These are phyloP conservation scores for Colius striatus DNA, from an alignment of 2,113 vertebrate species.

Conservation along the genomic window DNA sequence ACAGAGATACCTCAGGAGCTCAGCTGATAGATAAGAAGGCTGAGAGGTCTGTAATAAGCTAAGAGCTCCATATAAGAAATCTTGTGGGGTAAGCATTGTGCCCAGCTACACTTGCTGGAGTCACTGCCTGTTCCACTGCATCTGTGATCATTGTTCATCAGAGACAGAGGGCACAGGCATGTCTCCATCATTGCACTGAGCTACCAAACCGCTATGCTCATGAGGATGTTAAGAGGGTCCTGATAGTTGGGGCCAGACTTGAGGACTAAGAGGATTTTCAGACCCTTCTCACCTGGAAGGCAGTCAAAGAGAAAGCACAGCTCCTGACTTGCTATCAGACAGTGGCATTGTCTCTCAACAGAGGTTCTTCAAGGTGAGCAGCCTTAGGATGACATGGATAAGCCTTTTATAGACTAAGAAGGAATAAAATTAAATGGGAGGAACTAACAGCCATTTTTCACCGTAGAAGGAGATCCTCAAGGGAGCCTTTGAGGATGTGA, in stretches of 20 bases:
- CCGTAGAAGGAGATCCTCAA: not conserved
- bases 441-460: not conserved
- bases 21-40: not conserved
- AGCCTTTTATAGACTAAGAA: not conserved
- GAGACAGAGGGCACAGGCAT: not conserved
- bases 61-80: not conserved
- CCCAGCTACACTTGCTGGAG: not conserved
- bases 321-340: not conserved
- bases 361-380: not conserved
- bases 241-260: not conserved
- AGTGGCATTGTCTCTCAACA: not conserved
- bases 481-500: not conserved
- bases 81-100: not conserved
- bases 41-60: not conserved
- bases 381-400: not conserved
- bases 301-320: not conserved
- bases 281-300: accelerated
- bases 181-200: not conserved
- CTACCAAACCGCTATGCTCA: not conserved
- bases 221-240: not conserved
- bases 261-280: not conserved
- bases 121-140: not conserved
- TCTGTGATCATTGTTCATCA: not conserved
- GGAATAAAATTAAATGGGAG: not conserved
- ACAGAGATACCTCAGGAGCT: not conserved